These are phyloP conservation scores for Gryllus bimaculatus DNA, from an alignment of 1,140 invertebrate genomes.

Conservation along the genomic window DNA sequence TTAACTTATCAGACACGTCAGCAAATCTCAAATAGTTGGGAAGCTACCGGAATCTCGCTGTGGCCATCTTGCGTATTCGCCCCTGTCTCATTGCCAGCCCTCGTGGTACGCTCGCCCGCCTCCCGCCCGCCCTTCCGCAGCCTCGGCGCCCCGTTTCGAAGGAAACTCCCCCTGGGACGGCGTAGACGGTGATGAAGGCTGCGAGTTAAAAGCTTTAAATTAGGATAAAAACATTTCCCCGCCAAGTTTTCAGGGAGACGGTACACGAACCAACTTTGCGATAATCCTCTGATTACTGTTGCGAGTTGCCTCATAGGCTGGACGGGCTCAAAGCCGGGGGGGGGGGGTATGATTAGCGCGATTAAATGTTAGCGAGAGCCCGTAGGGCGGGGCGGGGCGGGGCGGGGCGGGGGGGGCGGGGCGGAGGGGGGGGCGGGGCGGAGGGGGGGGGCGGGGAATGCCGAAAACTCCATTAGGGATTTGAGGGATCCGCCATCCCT, in stretches of 20 bases:
- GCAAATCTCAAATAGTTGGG: no score
- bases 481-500: no score
- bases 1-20: no score
- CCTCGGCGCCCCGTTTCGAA: not conserved
- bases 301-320: not conserved
- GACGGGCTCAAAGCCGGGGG: not conserved
- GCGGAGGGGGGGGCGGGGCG: no score
- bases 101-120: not conserved
- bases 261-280: not conserved
- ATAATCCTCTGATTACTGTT: not conserved
- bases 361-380: not conserved
- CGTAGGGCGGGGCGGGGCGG: not conserved
- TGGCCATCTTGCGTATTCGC: no score
- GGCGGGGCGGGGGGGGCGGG: no score
- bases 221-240: constrained; percentile 18
- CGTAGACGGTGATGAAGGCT: constrained; percentile 12
- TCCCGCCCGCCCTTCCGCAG: not conserved
- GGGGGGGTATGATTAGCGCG: not conserved
- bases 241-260: not conserved
- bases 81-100: not conserved
- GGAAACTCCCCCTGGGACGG: not conserved
- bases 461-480: no score
- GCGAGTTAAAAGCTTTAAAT: constrained; percentile 23
- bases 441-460: no score
- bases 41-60: no score